Conservation (phyloP, 64 coral and sea anemone genomes). For the Montipora efflorescens region DNA sequence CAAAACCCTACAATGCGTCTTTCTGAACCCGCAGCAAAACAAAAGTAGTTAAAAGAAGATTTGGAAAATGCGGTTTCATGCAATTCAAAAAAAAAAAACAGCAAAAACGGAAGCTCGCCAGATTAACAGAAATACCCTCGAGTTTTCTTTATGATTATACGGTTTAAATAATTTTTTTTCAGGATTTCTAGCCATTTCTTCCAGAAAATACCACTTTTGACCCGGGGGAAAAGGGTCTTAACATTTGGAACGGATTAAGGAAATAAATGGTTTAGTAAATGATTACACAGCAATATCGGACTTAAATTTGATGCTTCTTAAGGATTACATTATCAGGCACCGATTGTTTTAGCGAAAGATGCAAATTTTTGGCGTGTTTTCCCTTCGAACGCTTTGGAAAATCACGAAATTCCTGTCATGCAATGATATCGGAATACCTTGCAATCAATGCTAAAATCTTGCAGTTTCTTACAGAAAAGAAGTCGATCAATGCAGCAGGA, state of each 20-base stretch:
- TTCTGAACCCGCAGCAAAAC: too few relatives aligned
- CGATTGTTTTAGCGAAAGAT: neutral
- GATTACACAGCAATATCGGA: neutral
- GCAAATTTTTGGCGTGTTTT: neutral
- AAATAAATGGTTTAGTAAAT: slow-evolving; percentile 12
- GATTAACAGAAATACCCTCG: neutral
- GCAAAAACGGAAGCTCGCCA: neutral
- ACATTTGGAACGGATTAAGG: slow-evolving; percentile 10
- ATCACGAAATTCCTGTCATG: neutral
- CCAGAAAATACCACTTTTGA: neutral
- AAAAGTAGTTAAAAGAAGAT: too few relatives aligned
- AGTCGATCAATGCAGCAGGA: neutral
- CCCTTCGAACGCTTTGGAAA: neutral
- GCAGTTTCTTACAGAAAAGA: neutral
- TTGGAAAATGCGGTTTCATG: too few relatives aligned
- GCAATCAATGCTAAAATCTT: neutral
- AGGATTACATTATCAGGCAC: neutral
- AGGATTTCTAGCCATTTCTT: neutral
- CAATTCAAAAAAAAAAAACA: neutral
- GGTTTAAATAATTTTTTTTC: neutral
- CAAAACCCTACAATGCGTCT: too few relatives aligned
- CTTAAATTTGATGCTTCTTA: slow-evolving; percentile 2
- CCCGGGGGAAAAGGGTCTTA: neutral
- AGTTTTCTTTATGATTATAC: neutral
- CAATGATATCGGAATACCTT: neutral